Evolutionary conservation across 2,888 invertebrate species (phyloP), one percentile per base, ranked within the genome.

Genomic region (Hydroisotoma schaefferi): DNA sequence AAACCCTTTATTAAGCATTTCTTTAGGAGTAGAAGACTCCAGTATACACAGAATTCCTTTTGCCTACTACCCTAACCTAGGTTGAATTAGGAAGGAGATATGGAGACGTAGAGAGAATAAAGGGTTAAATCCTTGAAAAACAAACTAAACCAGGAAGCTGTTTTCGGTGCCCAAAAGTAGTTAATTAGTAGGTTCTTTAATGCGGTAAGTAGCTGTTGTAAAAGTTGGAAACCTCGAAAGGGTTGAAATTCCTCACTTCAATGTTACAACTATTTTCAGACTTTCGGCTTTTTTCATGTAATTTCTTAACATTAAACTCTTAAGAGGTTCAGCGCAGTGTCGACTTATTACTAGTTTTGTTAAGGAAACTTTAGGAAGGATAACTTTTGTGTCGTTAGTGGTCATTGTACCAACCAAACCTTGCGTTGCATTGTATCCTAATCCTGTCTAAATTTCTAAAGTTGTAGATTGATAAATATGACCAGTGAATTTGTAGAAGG

Each of bases 231-330:
- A 57, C 57, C 43, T 47, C 48, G 61, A 61, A 61, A 55, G 61
- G 61, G 61, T 61, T 61, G 61, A 61, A 61, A 61, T 61, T 61
- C 57, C 61, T 57, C 61, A 61, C 61, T 52, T 57, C 53, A 8
- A 47, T 23, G 22, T 25, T 28, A 49, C n/a, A 49, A 49, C 22
- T 23, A 47, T 47, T 47, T 23, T 25, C 28, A 27, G 23, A 52
- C 51, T 52, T 52, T 29, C 51, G 51, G 51, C 51, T 5, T 26
- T 33, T 28, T 52, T 52, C 15, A n/a, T n/a, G n/a, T n/a, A n/a
- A n/a, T n/a, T n/a, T n/a, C n/a, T n/a, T n/a, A n/a, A n/a, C n/a
- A n/a, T n/a, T n/a, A n/a, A n/a, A n/a, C n/a, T n/a, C n/a, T n/a
- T n/a, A n/a, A n/a, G n/a, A n/a, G n/a, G n/a, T n/a, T n/a, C n/a